Conservation (phyloP, 1,140 invertebrate species). For the Achatina immaculata region DNA sequence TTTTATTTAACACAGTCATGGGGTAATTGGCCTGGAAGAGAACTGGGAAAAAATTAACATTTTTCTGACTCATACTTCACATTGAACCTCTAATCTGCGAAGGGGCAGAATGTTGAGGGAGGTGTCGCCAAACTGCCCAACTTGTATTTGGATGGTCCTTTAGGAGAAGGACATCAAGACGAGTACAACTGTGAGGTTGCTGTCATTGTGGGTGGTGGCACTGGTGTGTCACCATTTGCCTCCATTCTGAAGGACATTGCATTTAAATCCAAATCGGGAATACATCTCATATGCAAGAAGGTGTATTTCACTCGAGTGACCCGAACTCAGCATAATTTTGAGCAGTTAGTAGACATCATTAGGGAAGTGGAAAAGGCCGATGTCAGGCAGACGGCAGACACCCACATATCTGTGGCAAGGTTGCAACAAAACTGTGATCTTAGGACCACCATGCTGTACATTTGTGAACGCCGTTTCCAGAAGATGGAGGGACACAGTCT, state of each 20-base stretch:
- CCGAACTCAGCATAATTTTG: constrained; percentile 97
- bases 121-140: too few species aligned
- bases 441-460: too few species aligned
- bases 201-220: constrained; percentile 98
- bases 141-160: constrained; percentile 93
- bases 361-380: constrained; percentile 91
- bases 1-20: too few species aligned
- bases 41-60: too few species aligned
- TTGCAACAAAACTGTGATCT: too few species aligned
- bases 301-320: constrained; percentile 98
- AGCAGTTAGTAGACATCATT: constrained; percentile 99
- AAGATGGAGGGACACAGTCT: constrained; percentile 93
- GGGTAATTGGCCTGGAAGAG: too few species aligned
- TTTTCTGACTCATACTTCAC: too few species aligned
- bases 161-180: constrained; percentile 98
- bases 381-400: constrained; percentile 95
- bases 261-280: constrained; percentile 39
- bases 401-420: constrained; percentile 99
- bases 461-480: constrained; percentile 99
- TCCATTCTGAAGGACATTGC: constrained; percentile 83
- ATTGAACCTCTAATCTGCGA: too few species aligned
- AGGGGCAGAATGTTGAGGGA: too few species aligned
- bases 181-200: constrained; percentile 88
- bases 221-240: constrained; percentile 98
- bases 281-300: constrained; percentile 13